Base-by-base conservation (phyloP, 1,140 invertebrate species). In the Goniozus legneri region DNA sequence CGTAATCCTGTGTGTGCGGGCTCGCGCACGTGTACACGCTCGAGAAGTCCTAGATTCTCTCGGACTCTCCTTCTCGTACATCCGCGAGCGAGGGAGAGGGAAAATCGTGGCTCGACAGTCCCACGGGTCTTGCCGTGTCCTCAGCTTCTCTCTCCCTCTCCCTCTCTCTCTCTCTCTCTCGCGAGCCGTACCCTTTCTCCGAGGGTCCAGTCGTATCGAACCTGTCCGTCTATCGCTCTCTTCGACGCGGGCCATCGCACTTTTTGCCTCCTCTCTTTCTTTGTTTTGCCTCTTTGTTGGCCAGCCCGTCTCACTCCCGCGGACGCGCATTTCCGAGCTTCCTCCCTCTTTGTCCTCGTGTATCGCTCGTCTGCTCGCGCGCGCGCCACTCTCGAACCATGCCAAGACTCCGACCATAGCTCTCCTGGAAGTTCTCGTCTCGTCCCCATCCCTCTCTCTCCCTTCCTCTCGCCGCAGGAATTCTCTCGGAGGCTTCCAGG, bases 21-120 rank as follows among this genome's bases (percentile, higher is more conserved):
- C 20, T 39, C 16, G 15, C 31, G 20, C 22, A 50, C 24, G 44
- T 48, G 32, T 49, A 58, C 54, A 58, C 54, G 45, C 33, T 41
- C 35, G 44, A 44, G 56, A 60, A 67, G 65, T 65, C 65, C 64
- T 65, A 67, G 65, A 68, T 67, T 68, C 58, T 53, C 53, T 63
- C 64, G 65, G 65, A 68, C 65, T 68, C 58, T 53, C 53, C 52
- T 46, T 54, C 60, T 59, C 54, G 63, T 55, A n/a, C n/a, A 66
- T 67, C 64, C 65, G 65, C 56, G 62, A 66, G 64, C 58, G 60
- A 63, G 57, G 46, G 32, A 38, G 46, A 34, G 43, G 46, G 24
- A 46, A 58, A 52, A 61, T 52, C 59, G 47, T 42, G 43, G 50
- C 56, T 48, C 52, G 50, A 45, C 53, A 62, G 64, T 70, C 65